phyloP scores from a whole-genome alignment of 2,888 invertebrate genomes.

The Barypeithes pellucidus region DNA sequence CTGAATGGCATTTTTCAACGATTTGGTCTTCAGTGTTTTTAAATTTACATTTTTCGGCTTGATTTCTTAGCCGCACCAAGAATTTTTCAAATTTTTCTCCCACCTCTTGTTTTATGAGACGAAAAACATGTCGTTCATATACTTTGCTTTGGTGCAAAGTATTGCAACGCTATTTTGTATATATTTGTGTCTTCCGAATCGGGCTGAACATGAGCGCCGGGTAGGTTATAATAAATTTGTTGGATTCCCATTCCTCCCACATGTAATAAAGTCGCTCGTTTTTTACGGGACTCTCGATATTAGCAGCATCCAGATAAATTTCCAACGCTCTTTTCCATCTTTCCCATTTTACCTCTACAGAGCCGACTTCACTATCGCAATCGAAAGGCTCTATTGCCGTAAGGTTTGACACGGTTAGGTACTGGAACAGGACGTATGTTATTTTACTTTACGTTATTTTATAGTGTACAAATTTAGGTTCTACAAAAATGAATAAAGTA shows the following conservation, averaged over 20 bases:
- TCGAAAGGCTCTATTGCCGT: constrained; percentile 45
- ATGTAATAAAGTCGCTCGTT: constrained; percentile 53
- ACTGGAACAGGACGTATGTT: not conserved
- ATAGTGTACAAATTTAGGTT: not conserved
- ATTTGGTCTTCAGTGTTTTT: constrained; percentile 53
- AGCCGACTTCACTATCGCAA: constrained; percentile 49
- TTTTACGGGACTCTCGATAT: constrained; percentile 44
- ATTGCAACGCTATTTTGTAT: constrained; percentile 55
- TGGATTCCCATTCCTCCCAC: constrained; percentile 45
- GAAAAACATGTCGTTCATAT: too few relatives aligned
- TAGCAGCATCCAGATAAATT: constrained; percentile 54
- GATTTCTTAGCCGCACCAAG: constrained; percentile 59
- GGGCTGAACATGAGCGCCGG: constrained; percentile 43
- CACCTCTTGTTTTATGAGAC: too few relatives aligned
- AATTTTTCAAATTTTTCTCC: too few relatives aligned
- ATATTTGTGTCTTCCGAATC: constrained; percentile 39
- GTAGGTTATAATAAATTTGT: constrained; percentile 56
- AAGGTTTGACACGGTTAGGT: constrained; percentile 7
- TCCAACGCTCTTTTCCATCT: constrained; percentile 54
- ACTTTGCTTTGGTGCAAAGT: constrained; percentile 55
- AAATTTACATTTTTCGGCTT: constrained; percentile 61
- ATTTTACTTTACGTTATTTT: not conserved
- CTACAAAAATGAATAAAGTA: too few relatives aligned
- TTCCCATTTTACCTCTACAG: constrained; percentile 51
- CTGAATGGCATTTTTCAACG: constrained; percentile 46